Evolutionary conservation across 2,888 invertebrate genomes (phyloP).

Genomic region (Tridacna crocea): DNA sequence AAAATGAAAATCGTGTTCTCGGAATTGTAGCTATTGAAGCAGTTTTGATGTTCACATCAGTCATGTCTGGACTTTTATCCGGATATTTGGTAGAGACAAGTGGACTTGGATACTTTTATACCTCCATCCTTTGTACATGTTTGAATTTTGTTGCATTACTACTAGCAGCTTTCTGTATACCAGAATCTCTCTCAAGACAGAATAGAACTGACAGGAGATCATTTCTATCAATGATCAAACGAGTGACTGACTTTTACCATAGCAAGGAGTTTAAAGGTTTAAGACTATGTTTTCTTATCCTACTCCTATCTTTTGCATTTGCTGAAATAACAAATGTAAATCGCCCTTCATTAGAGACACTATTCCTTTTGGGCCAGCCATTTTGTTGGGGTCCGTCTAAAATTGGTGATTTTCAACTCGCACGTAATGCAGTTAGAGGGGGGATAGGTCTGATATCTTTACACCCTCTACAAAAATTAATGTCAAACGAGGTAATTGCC

Average conservation of each 20-base stretch:
- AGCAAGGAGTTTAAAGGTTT: slow-evolving; percentile 47
- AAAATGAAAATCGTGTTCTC: slow-evolving; percentile 35
- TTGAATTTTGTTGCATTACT: slow-evolving; percentile 31
- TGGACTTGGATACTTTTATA: slow-evolving; percentile 37
- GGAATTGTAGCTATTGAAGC: slow-evolving; percentile 45
- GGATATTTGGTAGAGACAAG: slow-evolving; percentile 43
- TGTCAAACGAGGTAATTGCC: slow-evolving; percentile 49
- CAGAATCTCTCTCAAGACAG: slow-evolving; percentile 41
- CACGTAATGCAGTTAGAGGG: slow-evolving; percentile 27
- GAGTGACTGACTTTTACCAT: slow-evolving; percentile 39
- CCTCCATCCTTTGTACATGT: slow-evolving; percentile 28
- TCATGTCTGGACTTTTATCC: slow-evolving; percentile 35
- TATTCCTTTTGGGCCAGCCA: slow-evolving; percentile 53
- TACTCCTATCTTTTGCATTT: slow-evolving; percentile 41
- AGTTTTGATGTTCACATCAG: slow-evolving; percentile 12
- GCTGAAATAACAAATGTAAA: slow-evolving; percentile 32
- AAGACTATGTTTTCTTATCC: slow-evolving; percentile 38
- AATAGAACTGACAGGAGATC: slow-evolving; percentile 14
- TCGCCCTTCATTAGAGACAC: slow-evolving; percentile 44
- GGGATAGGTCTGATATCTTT: slow-evolving; percentile 39
- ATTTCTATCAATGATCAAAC: slow-evolving; percentile 20
- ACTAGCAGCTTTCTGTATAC: slow-evolving; percentile 26
- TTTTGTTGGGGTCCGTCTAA: slow-evolving; percentile 54
- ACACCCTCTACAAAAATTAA: slow-evolving; percentile 33
- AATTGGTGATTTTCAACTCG: slow-evolving; percentile 45